Conservation (phyloP, 2,113 vertebrate genomes). For the Microcebus lehilahytsara region DNA sequence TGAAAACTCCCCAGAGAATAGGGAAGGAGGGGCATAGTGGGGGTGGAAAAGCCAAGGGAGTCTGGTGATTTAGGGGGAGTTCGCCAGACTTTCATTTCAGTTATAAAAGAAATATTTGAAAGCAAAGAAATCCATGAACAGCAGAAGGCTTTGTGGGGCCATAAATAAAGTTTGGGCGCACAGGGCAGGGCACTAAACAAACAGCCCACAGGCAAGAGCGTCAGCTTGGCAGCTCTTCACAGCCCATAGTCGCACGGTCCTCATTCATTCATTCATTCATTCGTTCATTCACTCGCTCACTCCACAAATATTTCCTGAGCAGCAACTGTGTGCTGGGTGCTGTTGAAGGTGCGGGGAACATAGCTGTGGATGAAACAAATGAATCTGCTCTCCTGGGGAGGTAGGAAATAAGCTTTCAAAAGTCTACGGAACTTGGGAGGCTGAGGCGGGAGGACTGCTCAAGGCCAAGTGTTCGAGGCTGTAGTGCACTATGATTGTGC, state of each 20-base stretch:
- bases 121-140: slow-evolving; percentile 34
- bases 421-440: neutral
- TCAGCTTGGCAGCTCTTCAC: neutral
- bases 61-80: neutral
- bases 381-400: neutral
- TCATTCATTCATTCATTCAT: neutral
- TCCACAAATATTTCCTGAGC: neutral
- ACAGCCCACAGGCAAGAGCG: neutral
- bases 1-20: neutral
- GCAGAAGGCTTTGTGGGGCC: neutral
- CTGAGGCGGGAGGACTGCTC: neutral
- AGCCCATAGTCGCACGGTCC: neutral
- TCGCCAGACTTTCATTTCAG: slow-evolving; percentile 18
- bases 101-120: slow-evolving; percentile 49
- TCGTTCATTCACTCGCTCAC: neutral
- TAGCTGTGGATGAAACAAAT: neutral
- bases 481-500: neutral
- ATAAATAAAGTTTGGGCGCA: slow-evolving; percentile 8
- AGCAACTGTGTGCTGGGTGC: rapidly evolving
- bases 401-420: neutral
- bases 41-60: neutral
- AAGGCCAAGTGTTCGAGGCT: neutral
- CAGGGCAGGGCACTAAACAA: neutral
- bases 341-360: neutral
- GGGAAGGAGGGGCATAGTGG: neutral